Evolutionary conservation across 2,797 vertebrate species (phyloP).

Genomic region (Corythornis leucogaster): DNA sequence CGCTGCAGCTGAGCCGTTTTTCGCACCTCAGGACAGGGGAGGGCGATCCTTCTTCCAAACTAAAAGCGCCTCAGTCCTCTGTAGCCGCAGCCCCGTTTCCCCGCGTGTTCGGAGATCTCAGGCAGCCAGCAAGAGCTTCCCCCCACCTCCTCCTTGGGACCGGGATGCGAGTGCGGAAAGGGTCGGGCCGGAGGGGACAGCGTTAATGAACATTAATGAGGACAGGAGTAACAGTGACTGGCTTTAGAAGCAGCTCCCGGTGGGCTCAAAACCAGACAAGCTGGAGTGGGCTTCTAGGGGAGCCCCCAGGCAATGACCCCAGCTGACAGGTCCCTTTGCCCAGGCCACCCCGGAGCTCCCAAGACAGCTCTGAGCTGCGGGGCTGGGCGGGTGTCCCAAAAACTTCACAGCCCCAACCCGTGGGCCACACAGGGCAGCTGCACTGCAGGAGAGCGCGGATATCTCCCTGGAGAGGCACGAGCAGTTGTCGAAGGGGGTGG

Average conservation of each 20-base stretch:
- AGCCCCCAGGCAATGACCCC: not conserved
- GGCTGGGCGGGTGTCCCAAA: not conserved
- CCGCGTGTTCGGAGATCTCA: fast-evolving
- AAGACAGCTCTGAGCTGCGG: not conserved
- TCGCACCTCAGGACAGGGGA: not conserved
- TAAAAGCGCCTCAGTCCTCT: not conserved
- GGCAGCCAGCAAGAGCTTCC: not conserved
- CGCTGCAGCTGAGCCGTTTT: not conserved
- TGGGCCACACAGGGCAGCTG: not conserved
- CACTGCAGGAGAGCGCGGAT: not conserved
- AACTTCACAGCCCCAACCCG: not conserved
- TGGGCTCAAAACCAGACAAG: not conserved
- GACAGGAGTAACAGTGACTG: not conserved
- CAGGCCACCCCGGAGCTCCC: not conserved
- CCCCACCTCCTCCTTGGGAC: fast-evolving
- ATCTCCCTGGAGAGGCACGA: not conserved
- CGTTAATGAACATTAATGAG: not conserved
- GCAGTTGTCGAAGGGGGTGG: not conserved
- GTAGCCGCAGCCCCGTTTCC: not conserved
- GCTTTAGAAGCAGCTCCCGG: not conserved
- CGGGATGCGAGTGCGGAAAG: fast-evolving
- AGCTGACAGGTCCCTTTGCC: not conserved
- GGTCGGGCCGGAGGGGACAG: not conserved
- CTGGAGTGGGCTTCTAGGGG: not conserved
- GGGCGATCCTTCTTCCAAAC: not conserved